Evolutionary conservation across 2,797 vertebrate genomes (phyloP).

Genomic region (Otolemur crassicaudatus): DNA sequence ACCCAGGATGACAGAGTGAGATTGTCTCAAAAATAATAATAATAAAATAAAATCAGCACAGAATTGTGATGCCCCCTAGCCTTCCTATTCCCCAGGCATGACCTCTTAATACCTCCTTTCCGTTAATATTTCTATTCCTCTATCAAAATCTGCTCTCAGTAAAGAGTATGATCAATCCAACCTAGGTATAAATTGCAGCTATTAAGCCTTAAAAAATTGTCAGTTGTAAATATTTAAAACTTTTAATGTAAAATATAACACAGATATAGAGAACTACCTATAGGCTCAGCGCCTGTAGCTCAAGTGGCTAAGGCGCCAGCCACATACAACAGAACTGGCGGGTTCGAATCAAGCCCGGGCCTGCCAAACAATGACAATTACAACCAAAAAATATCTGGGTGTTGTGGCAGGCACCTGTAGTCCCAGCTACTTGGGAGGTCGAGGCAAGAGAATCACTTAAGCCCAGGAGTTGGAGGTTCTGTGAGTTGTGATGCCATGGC

Average conservation of each 20-base stretch:
- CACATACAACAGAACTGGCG: too few relatives aligned
- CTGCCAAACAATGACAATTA: too few relatives aligned
- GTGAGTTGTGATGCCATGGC: too few relatives aligned
- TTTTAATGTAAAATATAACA: conserved; percentile 33
- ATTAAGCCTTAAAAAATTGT: neutral
- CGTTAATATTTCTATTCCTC: neutral
- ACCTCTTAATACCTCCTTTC: conserved; percentile 2
- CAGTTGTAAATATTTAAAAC: neutral
- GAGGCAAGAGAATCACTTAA: too few relatives aligned
- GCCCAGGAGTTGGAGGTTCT: too few relatives aligned
- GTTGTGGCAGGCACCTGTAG: too few relatives aligned
- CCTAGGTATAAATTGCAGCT: neutral
- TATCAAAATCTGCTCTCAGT: conserved; percentile 8
- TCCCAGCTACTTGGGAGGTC: too few relatives aligned
- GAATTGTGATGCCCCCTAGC: neutral
- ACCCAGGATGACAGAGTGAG: too few relatives aligned
- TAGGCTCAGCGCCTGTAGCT: neutral
- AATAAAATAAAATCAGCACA: neutral
- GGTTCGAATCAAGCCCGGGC: too few relatives aligned
- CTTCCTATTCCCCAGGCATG: neutral
- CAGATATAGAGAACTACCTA: conserved; percentile 25
- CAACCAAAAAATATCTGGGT: too few relatives aligned
- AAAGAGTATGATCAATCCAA: neutral
- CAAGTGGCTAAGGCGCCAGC: too few relatives aligned
- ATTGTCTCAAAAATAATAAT: too few relatives aligned